Base-by-base conservation (phyloP, 2,113 vertebrate species). In the Poeciliopsis turrubarensis region DNA sequence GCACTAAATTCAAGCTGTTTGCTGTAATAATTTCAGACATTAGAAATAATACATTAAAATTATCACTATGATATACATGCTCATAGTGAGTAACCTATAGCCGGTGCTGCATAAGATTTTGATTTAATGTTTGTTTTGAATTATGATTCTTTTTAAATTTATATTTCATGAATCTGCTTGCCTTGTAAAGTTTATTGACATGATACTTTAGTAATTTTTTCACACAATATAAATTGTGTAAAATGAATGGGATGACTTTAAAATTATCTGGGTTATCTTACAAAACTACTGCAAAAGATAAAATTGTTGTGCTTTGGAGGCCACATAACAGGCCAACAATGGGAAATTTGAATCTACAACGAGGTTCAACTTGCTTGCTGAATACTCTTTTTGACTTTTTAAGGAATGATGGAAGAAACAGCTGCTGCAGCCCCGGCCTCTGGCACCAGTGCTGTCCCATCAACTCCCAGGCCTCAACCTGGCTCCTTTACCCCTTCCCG, bases 401-500 rank as follows among this genome's bases (percentile, higher is more conserved):
- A 32, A 76, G 86, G 72, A 85, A 67, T 73, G 77, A 95, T 84
- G 89, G 94, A 95, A 81, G 90, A 91, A 78, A 81, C 74, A 64
- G 78, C 84, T 0, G 79, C 81, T 17, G 74, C 87, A 79, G 61
- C 63, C 26, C 67, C 77, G 66, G 64, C 64, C 27, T 69, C 82
- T 34, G 80, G 51, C 47, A 61, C 73, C 0, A 67, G 19, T 10
- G 73, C 70, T 37, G 63, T 80, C 60, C 81, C 83, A 30, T 67
- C 77, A 64, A 72, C 78, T 70, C 88, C 84, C 4, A 86, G 70
- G 76, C 84, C 86, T 39, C 83, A 54, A 69, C 85, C 93, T 10
- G 88, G 94, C 0, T 92, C 94, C 0, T 94, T 93, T 0, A 93
- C 93, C 71, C 75, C 80, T 44, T 95, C 95, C 5, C 95, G 94